Base-by-base conservation (phyloP, 2,888 invertebrate genomes). In the Horisme vitalbata region DNA sequence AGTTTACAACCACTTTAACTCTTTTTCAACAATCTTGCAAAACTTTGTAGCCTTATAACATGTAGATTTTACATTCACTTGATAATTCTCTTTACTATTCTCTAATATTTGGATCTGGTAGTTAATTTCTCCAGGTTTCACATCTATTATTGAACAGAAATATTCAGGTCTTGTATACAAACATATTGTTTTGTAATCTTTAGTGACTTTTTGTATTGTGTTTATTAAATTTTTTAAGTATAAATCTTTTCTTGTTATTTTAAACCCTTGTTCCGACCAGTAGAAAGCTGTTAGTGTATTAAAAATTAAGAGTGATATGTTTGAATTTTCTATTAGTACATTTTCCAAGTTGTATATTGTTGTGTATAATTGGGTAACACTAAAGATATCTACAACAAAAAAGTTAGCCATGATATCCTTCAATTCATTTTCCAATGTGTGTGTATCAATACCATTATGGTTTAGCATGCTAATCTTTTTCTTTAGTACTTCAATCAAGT, bases 141-240 rank as follows among this genome's bases (percentile, higher is more conserved):
- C 60, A 41, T 79, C 78, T 64, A 80, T 87, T 55, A 52, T 83
- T 27, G 90, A 85, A 61, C 71, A 74, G 64, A 90, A 91, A 68
- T 91, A 84, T 59, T 71, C 76, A 30, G 91, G 90, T 71, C 83
- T 88, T 37, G 91, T 91, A 59, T 91, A 93, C 21, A 92, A 58
- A 37, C 90, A 73, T 31, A 76, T 71, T 32, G 90, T 69, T 70
- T 91, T 91, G 56, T 87, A 89, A 55, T 87, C 85, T 63, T 81
- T 83, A 12, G 83, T 79, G 37, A 83, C 73, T 62, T 78, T 85
- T 68, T 86, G 86, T 50, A 92, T 71, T 4, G 70, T 63, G 50
- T 58, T 60, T 37, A 87, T 63, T 62, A 86, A 58, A 57, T 81
- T 83, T 65, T 82, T 90, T 4, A 90, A 37, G 62, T 92, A 92